These are phyloP conservation scores for Cylloceria caligata DNA, from an alignment of 2,888 invertebrate species.

Conservation along the genomic window DNA sequence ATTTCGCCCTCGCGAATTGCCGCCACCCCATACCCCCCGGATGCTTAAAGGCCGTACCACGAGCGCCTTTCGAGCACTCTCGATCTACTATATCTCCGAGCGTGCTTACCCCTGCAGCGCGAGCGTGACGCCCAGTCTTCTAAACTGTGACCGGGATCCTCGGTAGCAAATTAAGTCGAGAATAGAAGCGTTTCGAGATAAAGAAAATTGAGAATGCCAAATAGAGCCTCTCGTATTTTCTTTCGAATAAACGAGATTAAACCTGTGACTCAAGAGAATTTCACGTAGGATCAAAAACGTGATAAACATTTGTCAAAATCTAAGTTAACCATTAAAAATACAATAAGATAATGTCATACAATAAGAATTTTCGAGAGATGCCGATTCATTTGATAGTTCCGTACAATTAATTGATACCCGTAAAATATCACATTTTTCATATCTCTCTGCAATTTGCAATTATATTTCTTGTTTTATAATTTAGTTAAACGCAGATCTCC, in stretches of 20 bases:
- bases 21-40: conserved; percentile 36
- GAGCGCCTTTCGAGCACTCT: conserved; percentile 47
- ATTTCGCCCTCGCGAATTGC: conserved; percentile 64
- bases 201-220: conserved; percentile 38
- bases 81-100: conserved; percentile 15
- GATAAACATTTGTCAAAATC: not conserved
- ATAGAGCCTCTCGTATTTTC: conserved; percentile 4
- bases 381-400: not conserved
- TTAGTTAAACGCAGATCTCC: too few relatives aligned
- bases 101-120: conserved; percentile 56
- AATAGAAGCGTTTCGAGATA: conserved; percentile 52
- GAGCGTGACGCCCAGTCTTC: conserved; percentile 61
- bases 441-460: too few relatives aligned
- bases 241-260: not conserved
- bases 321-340: not conserved
- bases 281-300: not conserved
- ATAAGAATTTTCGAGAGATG: too few relatives aligned
- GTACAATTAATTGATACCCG: not conserved
- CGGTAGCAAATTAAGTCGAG: conserved; percentile 60
- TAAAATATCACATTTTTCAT: not conserved
- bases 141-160: conserved; percentile 64
- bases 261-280: not conserved
- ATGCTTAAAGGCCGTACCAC: conserved; percentile 55
- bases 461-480: too few relatives aligned
- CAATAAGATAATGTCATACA: too few relatives aligned